Evolutionary conservation across 2,797 vertebrate species (phyloP), one percentile per base, ranked within the genome.

Genomic region (Chaunax sp.): DNA sequence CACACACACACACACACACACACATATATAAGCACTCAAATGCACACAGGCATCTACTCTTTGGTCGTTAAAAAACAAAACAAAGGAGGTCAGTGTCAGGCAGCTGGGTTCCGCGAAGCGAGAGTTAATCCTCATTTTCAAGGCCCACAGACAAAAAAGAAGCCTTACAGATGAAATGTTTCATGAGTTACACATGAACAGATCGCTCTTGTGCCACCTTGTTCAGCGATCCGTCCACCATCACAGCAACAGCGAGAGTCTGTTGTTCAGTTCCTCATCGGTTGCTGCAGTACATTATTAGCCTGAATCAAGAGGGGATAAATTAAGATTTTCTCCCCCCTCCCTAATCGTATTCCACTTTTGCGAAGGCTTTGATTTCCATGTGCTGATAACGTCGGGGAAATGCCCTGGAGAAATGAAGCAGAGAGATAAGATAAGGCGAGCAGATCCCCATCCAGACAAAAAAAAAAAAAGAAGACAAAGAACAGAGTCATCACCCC

Each of bases 21-120:
- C 50, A 55, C 40, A 63, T 33, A 44, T 55, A 70, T 55, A 56
- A 33, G 58, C 22, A 33, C 44, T 54, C 64, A 71, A 6, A 72
- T 9, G n/a, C 65, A 78, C 78, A 63, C 64, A 64, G 12, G 35
- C 86, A 82, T 85, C 69, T 68, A 73, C 72, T 85, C 76, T 80
- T 85, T 82, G 69, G 84, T 84, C 85, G 89, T 89, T 89, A 87
- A 73, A 90, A 80, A n/a, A n/a, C n/a, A n/a, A 90, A 85, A 91
- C 90, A 92, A 93, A 91, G 84, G 89, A 92, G 91, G 92, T 92
- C 91, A 90, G 82, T 87, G 84, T 80, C 90, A 87, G 82, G 87
- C 90, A 90, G 89, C 91, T 89, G 89, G 75, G 61, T 81, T 65
- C 83, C 70, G 74, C 73, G 82, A 88, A 78, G 85, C 90, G 70